Conservation (phyloP, 2,888 invertebrate genomes). For the Taphrorychus bicolor region DNA sequence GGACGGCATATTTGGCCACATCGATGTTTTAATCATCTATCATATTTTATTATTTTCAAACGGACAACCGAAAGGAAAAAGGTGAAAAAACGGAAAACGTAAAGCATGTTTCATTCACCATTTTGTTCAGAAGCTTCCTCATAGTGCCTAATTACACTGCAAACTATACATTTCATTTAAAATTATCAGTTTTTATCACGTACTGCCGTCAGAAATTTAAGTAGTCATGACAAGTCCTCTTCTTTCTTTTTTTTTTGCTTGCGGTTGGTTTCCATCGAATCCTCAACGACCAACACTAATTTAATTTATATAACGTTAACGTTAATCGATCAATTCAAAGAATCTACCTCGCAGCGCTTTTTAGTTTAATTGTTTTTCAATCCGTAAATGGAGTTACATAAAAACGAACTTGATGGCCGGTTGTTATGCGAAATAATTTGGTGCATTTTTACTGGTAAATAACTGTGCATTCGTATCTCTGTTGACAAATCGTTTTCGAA, state of each 20-base stretch:
- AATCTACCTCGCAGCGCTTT: not conserved
- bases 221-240: not conserved
- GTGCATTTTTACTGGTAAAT: not conserved
- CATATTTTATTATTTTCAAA: too few species aligned
- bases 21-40: too few species aligned
- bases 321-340: not conserved
- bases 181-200: too few species aligned
- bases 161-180: too few species aligned
- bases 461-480: conserved; percentile 12
- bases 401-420: conserved; percentile 8
- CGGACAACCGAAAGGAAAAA: too few species aligned
- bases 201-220: not conserved
- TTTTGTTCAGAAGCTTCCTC: too few species aligned
- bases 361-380: conserved; percentile 11
- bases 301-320: not conserved
- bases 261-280: not conserved
- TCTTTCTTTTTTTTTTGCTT: not conserved
- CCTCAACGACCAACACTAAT: not conserved
- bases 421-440: not conserved
- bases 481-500: conserved; percentile 22
- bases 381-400: conserved; percentile 3
- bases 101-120: too few species aligned
- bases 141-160: too few species aligned
- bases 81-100: too few species aligned
- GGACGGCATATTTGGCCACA: too few species aligned